These are phyloP conservation scores for Microhierax caerulescens DNA, from an alignment of 2,797 vertebrate species.

Conservation along the genomic window DNA sequence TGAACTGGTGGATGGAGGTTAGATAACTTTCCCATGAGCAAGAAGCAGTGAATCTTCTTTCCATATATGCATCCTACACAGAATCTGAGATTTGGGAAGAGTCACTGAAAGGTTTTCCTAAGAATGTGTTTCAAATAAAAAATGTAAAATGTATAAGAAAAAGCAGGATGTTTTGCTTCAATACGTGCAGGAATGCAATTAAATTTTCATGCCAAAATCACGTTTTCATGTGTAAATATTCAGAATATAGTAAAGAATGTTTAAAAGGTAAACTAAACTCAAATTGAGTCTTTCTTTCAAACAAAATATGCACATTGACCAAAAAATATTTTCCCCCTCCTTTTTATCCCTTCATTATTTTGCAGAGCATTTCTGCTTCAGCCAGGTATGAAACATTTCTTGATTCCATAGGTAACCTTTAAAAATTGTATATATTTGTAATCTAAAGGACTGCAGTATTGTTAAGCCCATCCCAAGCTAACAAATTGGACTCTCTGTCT, in stretches of 20 bases:
- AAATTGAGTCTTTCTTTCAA: neutral
- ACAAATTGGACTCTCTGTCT: neutral
- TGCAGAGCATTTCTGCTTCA: neutral
- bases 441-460: neutral
- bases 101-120: neutral
- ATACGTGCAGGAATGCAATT: neutral
- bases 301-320: neutral
- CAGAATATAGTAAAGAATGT: neutral
- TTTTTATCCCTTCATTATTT: neutral
- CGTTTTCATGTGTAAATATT: neutral
- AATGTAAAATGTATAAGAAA: neutral
- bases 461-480: neutral
- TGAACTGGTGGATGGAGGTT: constrained; percentile 12
- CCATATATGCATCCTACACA: neutral
- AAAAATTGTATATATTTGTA: neutral
- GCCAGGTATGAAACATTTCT: neutral
- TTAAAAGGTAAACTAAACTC: neutral
- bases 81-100: neutral
- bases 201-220: neutral
- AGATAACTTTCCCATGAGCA: constrained; percentile 55
- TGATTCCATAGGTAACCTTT: neutral
- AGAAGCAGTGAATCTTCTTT: neutral
- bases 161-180: neutral
- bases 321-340: neutral
- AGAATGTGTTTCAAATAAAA: neutral